Base-by-base conservation (phyloP, 2,888 invertebrate species). In the Iselma pallidipennis region DNA sequence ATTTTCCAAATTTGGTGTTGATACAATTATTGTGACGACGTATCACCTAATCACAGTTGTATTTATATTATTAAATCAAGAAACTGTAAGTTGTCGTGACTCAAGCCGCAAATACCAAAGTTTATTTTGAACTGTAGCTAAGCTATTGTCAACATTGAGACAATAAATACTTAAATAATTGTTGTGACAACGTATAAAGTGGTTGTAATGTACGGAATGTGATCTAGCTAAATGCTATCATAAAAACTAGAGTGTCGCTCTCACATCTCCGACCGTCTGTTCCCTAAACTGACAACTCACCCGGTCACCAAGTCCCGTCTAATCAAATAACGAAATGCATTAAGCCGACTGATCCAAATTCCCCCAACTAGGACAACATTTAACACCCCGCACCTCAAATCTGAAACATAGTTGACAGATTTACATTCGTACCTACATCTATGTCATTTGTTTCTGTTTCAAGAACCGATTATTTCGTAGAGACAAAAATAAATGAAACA, bases 171-270 rank as follows among this genome's bases (percentile, higher is more conserved):
- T 68, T 70, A 70, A 70, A 69, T 75, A 75, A 74, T 75, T 74
- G 72, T 70, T 77, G 77, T 76, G 77, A 75, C 77, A 75, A 71
- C 69, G 73, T 71, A 70, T 75, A 71, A 74, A 75, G 74, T 74
- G 71, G 71, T 71, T 65, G 70, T 73, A 74, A 75, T 71, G 75
- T 67, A 61, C 52, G 75, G 77, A 76, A 78, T 78, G 74, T 76
- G 75, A 78, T 77, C 77, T 76, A 73, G 70, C 73, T 73, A 73
- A 76, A 76, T 75, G 74, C 72, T 67, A 68, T 69, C 65, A 74
- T 75, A 77, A 76, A 77, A 77, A 77, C 73, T 69, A 66, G 70
- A 73, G 71, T 66, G 66, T 64, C 68, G 66, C 68, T 66, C 45
- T 59, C 55, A 52, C 37, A 49, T 56, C 55, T 59, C 58, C 53